Conservation (phyloP, 2,888 invertebrate genomes). For the Amphipyra berbera region DNA sequence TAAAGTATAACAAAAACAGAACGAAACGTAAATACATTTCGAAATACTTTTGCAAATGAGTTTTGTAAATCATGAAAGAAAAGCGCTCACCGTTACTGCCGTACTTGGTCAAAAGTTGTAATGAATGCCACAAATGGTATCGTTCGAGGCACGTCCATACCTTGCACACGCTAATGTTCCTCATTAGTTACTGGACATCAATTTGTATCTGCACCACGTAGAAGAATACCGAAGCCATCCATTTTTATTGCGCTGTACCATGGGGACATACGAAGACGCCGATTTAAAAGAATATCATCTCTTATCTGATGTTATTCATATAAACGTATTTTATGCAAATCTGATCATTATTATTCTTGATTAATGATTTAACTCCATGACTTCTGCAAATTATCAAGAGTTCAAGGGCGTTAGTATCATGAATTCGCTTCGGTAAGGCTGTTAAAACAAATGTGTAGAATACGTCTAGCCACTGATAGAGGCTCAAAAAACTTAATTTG, state of each 20-base stretch:
- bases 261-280: constrained; percentile 44
- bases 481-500: constrained; percentile 27
- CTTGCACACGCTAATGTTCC: constrained; percentile 75
- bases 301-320: constrained; percentile 41
- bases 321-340: constrained; percentile 63
- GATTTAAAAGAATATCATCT: constrained; percentile 48
- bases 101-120: constrained; percentile 75
- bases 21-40: constrained; percentile 38
- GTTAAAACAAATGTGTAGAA: constrained; percentile 43
- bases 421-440: constrained; percentile 34
- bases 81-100: constrained; percentile 66
- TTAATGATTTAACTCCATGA: constrained; percentile 61
- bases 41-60: constrained; percentile 65
- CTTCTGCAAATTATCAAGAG: constrained; percentile 61
- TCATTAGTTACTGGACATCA: constrained; percentile 76
- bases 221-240: constrained; percentile 58
- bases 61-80: constrained; percentile 72
- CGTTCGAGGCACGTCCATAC: constrained; percentile 61
- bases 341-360: constrained; percentile 60
- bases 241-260: constrained; percentile 56
- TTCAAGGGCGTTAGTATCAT: constrained; percentile 63
- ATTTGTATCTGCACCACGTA: constrained; percentile 75
- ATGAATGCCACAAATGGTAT: constrained; percentile 76
- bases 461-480: constrained; percentile 19
- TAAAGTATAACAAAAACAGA: constrained; percentile 34